Percentiles rank a stretch among this genome's conserved stretches.
Evolutionary conservation across 2,113 vertebrate genomes (phyloP).

Genomic region (Myotis lucifugus): DNA sequence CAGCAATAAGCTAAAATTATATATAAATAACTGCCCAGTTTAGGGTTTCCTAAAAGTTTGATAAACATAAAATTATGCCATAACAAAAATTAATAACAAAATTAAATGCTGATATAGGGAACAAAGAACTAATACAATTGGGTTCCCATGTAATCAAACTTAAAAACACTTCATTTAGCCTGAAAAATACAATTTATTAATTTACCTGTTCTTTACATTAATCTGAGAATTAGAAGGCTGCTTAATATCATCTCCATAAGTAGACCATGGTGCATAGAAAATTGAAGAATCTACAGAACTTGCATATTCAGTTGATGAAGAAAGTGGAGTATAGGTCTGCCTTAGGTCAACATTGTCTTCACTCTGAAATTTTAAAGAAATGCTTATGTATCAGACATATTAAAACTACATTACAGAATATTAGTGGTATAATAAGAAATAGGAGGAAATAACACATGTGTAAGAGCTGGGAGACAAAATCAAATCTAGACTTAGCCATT

Average conservation of each 20-base stretch:
- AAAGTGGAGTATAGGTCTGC: slow-evolving; percentile 83
- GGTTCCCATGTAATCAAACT: slow-evolving; percentile 43
- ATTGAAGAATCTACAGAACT: slow-evolving; percentile 83
- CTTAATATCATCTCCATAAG: slow-evolving; percentile 84
- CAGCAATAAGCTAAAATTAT: slow-evolving; percentile 56
- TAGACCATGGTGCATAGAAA: slow-evolving; percentile 83
- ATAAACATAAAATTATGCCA: slow-evolving; percentile 36
- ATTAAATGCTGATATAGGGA: slow-evolving; percentile 43
- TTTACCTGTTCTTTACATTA: slow-evolving; percentile 85
- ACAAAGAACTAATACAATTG: slow-evolving; percentile 11
- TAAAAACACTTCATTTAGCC: slow-evolving; percentile 37
- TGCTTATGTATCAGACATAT: slow-evolving; percentile 14
- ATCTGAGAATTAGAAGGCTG: slow-evolving; percentile 82
- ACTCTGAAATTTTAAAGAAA: slow-evolving; percentile 82
- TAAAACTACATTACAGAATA: not conserved
- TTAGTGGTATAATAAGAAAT: slow-evolving; percentile 48
- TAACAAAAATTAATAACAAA: not conserved
- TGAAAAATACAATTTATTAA: slow-evolving; percentile 54
- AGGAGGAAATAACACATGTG: slow-evolving; percentile 7
- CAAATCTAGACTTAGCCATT: slow-evolving; percentile 38
- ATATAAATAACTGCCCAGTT: not conserved
- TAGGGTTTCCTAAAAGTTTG: slow-evolving; percentile 49
- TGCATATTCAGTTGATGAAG: slow-evolving; percentile 82
- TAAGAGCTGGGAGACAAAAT: slow-evolving; percentile 25
- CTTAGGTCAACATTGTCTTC: slow-evolving; percentile 86